phyloP scores from a whole-genome alignment of 2,113 vertebrate genomes.

The Ochotona curzoniae region DNA sequence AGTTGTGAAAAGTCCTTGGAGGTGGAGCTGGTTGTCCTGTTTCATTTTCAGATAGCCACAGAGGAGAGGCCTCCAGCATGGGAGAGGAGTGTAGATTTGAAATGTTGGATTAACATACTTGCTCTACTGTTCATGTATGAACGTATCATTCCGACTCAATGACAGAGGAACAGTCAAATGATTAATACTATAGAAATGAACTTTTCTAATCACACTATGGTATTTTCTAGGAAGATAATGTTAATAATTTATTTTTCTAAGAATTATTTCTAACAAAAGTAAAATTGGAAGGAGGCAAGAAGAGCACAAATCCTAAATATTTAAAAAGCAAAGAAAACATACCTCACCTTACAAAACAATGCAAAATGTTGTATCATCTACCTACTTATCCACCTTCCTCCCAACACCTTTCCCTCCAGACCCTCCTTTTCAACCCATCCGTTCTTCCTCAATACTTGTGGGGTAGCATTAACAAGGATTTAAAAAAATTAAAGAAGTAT shows the following conservation, averaged over 20 bases:
- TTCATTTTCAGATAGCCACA: neutral
- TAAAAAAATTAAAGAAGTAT: neutral
- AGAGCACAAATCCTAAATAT: neutral
- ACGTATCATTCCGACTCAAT: neutral
- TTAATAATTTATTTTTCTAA: neutral
- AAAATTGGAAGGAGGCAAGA: neutral
- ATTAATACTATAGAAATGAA: neutral
- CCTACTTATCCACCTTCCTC: neutral
- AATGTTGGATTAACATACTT: neutral
- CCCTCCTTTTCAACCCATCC: neutral
- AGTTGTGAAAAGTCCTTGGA: neutral
- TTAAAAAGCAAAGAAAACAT: constrained; percentile 17
- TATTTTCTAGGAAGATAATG: neutral
- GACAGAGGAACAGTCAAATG: constrained; percentile 7
- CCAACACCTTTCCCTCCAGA: too few species aligned
- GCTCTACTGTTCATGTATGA: neutral
- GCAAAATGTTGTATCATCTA: neutral
- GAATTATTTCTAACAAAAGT: too few species aligned
- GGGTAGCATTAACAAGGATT: neutral
- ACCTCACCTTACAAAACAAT: neutral
- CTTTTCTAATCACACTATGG: neutral
- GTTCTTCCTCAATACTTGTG: neutral
- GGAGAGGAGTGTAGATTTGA: neutral
- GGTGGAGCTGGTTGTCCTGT: neutral
- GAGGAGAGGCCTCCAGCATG: neutral